Percentiles rank a stretch among this genome's conserved stretches.
These are phyloP conservation scores for Lymantria monacha DNA, from an alignment of 2,888 invertebrate genomes.

Conservation along the genomic window DNA sequence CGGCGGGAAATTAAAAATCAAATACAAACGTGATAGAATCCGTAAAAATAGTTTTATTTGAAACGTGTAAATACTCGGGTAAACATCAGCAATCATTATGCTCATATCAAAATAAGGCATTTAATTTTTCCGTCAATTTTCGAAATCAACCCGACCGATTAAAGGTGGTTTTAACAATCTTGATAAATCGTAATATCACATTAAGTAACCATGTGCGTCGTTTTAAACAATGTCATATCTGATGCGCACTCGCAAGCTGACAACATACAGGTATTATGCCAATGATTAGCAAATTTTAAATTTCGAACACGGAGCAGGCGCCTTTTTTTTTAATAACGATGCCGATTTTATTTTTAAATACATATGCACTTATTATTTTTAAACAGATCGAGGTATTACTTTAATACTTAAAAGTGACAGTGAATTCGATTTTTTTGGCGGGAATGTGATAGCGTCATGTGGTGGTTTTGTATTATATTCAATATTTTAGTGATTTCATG, in stretches of 20 bases:
- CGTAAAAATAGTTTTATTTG: no score
- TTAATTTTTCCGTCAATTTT: constrained; percentile 11
- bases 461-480: no score
- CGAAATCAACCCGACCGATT: constrained; percentile 27
- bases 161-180: constrained; percentile 25
- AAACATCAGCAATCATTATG: background rate
- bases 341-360: background rate
- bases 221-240: constrained; percentile 37
- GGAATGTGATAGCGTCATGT: no score
- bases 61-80: no score
- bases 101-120: background rate
- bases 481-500: no score
- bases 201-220: constrained; percentile 28
- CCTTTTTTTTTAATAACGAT: constrained; percentile 15
- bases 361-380: no score
- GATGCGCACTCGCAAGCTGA: constrained; percentile 52
- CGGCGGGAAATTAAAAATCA: no score
- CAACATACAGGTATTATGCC: constrained; percentile 44
- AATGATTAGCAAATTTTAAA: constrained; percentile 37
- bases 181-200: constrained; percentile 31
- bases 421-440: no score
- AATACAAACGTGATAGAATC: no score
- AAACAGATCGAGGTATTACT: no score
- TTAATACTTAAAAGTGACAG: no score
- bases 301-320: constrained; percentile 47